Evolutionary conservation across 2,797 vertebrate species (phyloP).

Genomic region (Sebastes alutus): DNA sequence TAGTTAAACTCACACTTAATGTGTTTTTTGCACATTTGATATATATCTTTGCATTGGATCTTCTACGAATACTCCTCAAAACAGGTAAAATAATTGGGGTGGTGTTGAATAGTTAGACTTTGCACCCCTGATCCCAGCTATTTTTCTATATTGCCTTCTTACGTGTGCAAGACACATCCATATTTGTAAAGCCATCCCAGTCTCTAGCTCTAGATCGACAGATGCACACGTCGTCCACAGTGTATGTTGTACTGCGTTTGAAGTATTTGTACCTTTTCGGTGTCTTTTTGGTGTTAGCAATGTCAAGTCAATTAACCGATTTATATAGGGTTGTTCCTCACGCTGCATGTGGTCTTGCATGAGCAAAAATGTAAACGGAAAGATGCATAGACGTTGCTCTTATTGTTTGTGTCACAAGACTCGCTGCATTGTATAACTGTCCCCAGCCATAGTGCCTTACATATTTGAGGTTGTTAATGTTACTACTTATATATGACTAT

Average conservation of each 20-base stretch:
- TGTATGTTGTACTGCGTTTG: conserved; percentile 89
- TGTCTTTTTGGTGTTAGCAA: conserved; percentile 94
- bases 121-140: conserved; percentile 90
- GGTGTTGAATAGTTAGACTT: conserved; percentile 87
- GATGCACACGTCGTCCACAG: conserved; percentile 92
- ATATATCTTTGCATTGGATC: conserved; percentile 98
- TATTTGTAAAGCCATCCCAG: conserved; percentile 99
- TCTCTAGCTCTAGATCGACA: conserved; percentile 93
- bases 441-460: conserved; percentile 99
- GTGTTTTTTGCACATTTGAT: conserved; percentile 99
- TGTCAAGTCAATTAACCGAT: conserved; percentile 93
- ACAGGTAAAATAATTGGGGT: conserved; percentile 95
- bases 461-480: conserved; percentile 99
- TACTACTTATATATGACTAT: conserved; percentile 95
- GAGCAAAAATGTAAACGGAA: conserved; percentile 88
- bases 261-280: conserved; percentile 90
- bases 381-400: conserved; percentile 95
- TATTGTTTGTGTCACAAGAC: conserved; percentile 94
- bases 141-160: conserved; percentile 99
- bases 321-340: conserved; percentile 91
- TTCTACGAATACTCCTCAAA: conserved; percentile 95
- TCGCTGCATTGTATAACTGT: conserved; percentile 98
- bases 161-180: conserved; percentile 97
- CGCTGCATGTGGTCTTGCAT: conserved; percentile 99
- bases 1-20: conserved; percentile 94